These are phyloP conservation scores for Melopsittacus undulatus DNA, from an alignment of 2,797 vertebrate genomes.

Conservation along the genomic window DNA sequence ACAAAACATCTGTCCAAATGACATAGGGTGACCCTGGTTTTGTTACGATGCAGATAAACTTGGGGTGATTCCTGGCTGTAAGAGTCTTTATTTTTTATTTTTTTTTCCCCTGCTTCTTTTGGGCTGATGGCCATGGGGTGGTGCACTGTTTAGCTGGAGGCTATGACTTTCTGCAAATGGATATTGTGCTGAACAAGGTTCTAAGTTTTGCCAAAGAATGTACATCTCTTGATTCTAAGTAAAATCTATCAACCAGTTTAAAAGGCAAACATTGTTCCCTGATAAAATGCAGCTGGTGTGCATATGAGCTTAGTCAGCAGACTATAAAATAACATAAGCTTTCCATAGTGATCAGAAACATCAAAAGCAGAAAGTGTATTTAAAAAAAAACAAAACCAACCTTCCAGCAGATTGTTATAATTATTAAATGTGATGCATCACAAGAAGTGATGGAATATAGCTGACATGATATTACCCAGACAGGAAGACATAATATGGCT, in stretches of 20 bases:
- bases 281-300: constrained; percentile 53
- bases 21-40: neutral
- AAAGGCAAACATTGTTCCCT: constrained; percentile 33
- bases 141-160: neutral
- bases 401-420: constrained; percentile 27
- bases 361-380: constrained; percentile 39
- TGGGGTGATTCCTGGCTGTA: neutral
- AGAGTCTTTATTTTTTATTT: neutral
- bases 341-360: constrained; percentile 39
- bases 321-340: constrained; percentile 36
- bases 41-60: neutral
- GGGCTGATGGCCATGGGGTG: neutral
- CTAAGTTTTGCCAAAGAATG: constrained; percentile 19
- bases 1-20: neutral
- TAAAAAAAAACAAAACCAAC: neutral
- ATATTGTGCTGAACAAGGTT: constrained; percentile 8
- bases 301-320: constrained; percentile 57
- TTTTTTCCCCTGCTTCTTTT: neutral
- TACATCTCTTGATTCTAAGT: neutral
- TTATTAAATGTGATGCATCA: constrained; percentile 17
- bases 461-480: constrained; percentile 5
- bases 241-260: constrained; percentile 32
- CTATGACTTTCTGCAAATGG: neutral
- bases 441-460: neutral
- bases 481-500: neutral